phyloP scores from a whole-genome alignment of 2,888 invertebrate genomes.

The Himalopsyche tibetana region DNA sequence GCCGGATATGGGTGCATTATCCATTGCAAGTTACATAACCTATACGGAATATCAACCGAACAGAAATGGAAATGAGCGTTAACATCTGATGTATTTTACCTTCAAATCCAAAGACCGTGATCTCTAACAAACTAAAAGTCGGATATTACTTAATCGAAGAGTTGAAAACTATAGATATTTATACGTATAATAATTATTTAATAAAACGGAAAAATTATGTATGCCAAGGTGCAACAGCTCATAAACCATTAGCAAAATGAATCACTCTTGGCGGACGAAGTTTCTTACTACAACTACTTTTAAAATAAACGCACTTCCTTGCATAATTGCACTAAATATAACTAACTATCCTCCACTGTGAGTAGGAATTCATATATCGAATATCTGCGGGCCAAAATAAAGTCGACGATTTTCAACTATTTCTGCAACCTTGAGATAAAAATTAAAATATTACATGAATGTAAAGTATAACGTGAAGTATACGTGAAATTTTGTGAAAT shows the following conservation, averaged over 20 bases:
- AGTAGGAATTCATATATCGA: neutral
- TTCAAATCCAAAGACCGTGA: neutral
- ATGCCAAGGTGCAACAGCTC: constrained; percentile 16
- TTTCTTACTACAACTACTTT: neutral
- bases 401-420: neutral
- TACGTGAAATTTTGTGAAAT: too few species aligned
- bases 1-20: too few species aligned
- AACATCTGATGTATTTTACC: neutral
- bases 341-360: neutral
- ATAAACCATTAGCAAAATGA: constrained; percentile 4
- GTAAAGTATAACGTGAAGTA: too few species aligned
- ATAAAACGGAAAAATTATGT: constrained; percentile 7
- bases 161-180: constrained; percentile 2
- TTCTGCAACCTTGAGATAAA: constrained; percentile 2
- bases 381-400: neutral
- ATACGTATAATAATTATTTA: neutral
- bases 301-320: constrained; percentile 22
- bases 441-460: too few species aligned
- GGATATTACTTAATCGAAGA: neutral
- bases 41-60: too few species aligned
- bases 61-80: too few species aligned
- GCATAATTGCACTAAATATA: constrained; percentile 1
- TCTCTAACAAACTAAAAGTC: neutral
- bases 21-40: too few species aligned
- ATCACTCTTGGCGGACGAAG: neutral